Conservation (phyloP, 2,888 invertebrate genomes). For the Macrosoma leucophasiata region DNA sequence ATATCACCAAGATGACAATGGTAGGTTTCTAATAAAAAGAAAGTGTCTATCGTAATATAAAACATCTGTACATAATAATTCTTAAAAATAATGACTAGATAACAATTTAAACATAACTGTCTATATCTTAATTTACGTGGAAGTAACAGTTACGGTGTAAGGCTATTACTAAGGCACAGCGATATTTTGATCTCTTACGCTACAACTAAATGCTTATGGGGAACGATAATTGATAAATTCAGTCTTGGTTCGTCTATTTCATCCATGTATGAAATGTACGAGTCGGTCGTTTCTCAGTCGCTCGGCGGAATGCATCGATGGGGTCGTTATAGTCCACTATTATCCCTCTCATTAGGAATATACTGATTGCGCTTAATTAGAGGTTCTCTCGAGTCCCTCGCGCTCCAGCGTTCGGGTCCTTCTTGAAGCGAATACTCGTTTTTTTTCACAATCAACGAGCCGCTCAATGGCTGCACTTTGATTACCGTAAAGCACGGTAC, state of each 20-base stretch:
- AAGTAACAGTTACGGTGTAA: conserved; percentile 46
- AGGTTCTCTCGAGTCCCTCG: conserved; percentile 62
- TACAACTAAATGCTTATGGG: conserved; percentile 61
- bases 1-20: conserved; percentile 5
- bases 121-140: conserved; percentile 43
- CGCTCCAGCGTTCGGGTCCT: conserved; percentile 56
- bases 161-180: conserved; percentile 69
- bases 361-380: conserved; percentile 75
- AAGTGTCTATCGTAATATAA: conserved; percentile 14
- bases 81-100: conserved; percentile 68
- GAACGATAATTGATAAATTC: conserved; percentile 61
- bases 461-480: conserved; percentile 68
- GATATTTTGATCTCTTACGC: conserved; percentile 51
- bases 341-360: conserved; percentile 75
- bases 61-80: conserved; percentile 18
- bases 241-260: conserved; percentile 65
- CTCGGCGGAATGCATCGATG: conserved; percentile 68
- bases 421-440: conserved; percentile 63
- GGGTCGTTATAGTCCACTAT: conserved; percentile 69
- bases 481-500: conserved; percentile 64
- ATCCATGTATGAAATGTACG: conserved; percentile 59
- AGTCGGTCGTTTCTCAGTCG: conserved; percentile 55
- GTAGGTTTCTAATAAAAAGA: conserved; percentile 7
- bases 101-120: conserved; percentile 51
- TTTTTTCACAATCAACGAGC: conserved; percentile 71